A percentile compares a stretch with the other conserved stretches of the same genome.
These are phyloP conservation scores for Toxostoma redivivum DNA, from an alignment of 2,113 vertebrate genomes.

Conservation along the genomic window DNA sequence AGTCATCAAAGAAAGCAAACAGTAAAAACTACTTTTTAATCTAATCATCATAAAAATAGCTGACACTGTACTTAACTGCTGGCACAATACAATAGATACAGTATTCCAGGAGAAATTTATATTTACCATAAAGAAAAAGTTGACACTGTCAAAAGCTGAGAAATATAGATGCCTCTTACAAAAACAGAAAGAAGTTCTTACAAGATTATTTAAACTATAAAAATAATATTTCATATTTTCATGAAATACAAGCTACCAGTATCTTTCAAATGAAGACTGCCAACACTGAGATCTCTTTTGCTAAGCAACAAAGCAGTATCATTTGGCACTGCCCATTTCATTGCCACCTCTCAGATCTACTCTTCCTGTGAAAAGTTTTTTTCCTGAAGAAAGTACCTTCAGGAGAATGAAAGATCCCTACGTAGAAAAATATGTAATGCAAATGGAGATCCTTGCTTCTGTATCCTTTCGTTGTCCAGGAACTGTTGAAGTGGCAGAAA, in stretches of 20 bases:
- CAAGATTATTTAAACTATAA: neutral
- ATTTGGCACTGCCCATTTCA: neutral
- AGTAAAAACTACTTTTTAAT: neutral
- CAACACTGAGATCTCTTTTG: neutral
- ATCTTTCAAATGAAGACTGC: neutral
- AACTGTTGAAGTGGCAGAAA: neutral
- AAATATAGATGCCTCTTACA: neutral
- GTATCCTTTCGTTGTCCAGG: neutral
- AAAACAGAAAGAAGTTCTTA: neutral
- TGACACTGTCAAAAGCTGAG: neutral
- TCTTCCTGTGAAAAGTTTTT: neutral
- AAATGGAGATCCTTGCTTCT: neutral
- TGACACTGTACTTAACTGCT: neutral
- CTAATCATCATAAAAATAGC: slow-evolving; percentile 4
- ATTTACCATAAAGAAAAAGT: neutral
- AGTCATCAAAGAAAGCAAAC: neutral
- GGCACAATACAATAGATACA: neutral
- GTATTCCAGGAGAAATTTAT: neutral
- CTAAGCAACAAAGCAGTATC: neutral
- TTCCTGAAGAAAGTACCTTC: neutral
- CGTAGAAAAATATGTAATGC: neutral
- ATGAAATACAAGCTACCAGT: neutral
- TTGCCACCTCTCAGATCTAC: neutral
- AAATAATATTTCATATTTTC: neutral
- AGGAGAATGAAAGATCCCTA: neutral